phyloP scores from a whole-genome alignment of 2,113 vertebrate species.

The Mustela nigripes region DNA sequence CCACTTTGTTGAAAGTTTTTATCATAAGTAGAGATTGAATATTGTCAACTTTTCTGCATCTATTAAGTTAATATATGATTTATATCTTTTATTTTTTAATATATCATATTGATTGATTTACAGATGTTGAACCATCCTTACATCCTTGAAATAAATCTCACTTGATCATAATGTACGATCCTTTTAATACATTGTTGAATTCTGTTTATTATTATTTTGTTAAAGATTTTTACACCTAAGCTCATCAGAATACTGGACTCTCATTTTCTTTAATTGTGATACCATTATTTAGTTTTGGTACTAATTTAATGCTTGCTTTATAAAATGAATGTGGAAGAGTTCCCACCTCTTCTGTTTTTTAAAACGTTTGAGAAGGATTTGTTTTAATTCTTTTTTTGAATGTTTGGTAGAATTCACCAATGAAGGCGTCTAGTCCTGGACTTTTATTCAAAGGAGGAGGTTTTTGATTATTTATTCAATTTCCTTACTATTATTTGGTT shows the following conservation, averaged over 20 bases:
- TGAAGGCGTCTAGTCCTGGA: not conserved
- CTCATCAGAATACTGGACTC: not conserved
- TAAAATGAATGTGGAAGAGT: not conserved
- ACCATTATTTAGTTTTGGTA: not conserved
- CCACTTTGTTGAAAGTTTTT: not conserved
- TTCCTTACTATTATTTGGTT: not conserved
- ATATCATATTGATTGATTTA: not conserved
- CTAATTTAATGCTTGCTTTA: not conserved
- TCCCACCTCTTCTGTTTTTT: not conserved
- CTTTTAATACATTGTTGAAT: not conserved
- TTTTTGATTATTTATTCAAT: not conserved
- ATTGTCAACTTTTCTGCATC: not conserved
- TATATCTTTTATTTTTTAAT: not conserved
- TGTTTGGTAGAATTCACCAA: not conserved
- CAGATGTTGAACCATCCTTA: not conserved
- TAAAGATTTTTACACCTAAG: not conserved
- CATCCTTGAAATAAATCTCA: not conserved
- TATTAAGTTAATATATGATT: not conserved
- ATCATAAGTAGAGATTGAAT: not conserved
- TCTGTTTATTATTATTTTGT: not conserved
- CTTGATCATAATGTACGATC: not conserved
- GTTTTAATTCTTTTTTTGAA: not conserved
- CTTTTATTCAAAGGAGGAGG: not conserved
- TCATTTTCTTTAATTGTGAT: not conserved
- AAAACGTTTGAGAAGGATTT: not conserved